Evolutionary conservation across 2,113 vertebrate genomes (phyloP).

Genomic region (Lethenteron camtschaticum): DNA sequence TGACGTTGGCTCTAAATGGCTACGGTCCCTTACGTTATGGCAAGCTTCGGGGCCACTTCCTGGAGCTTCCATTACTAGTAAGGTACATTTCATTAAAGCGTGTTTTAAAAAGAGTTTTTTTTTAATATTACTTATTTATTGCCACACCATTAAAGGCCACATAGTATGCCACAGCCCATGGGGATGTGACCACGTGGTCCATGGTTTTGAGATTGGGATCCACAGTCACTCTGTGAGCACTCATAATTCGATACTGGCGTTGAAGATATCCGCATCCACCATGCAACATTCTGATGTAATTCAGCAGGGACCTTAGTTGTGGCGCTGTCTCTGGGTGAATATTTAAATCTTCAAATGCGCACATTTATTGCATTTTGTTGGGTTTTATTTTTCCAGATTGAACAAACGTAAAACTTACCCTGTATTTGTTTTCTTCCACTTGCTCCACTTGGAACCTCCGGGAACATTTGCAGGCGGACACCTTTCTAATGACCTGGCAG

Average conservation of each 20-base stretch:
- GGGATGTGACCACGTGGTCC: too few relatives aligned
- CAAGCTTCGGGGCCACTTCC: too few relatives aligned
- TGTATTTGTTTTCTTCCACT: slow-evolving; percentile 61
- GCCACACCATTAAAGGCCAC: too few relatives aligned
- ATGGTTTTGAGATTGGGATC: too few relatives aligned
- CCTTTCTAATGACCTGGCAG: slow-evolving; percentile 48
- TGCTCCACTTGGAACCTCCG: slow-evolving; percentile 66
- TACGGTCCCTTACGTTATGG: too few relatives aligned
- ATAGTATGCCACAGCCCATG: too few relatives aligned
- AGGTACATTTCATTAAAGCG: too few relatives aligned
- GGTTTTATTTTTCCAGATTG: neutral
- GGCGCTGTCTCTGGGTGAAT: neutral
- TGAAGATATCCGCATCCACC: neutral
- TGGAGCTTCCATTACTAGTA: too few relatives aligned
- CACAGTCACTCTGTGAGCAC: neutral
- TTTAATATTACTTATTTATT: too few relatives aligned
- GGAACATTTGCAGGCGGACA: slow-evolving; percentile 60
- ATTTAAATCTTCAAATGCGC: neutral
- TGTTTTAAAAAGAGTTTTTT: too few relatives aligned
- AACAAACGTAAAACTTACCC: slow-evolving; percentile 27
- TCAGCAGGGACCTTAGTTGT: neutral
- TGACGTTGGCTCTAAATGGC: too few relatives aligned
- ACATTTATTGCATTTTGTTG: neutral
- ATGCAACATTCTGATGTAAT: neutral
- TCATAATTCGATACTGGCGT: neutral